phyloP scores from a whole-genome alignment of 1,140 invertebrate genomes.

The Orussus abietinus region DNA sequence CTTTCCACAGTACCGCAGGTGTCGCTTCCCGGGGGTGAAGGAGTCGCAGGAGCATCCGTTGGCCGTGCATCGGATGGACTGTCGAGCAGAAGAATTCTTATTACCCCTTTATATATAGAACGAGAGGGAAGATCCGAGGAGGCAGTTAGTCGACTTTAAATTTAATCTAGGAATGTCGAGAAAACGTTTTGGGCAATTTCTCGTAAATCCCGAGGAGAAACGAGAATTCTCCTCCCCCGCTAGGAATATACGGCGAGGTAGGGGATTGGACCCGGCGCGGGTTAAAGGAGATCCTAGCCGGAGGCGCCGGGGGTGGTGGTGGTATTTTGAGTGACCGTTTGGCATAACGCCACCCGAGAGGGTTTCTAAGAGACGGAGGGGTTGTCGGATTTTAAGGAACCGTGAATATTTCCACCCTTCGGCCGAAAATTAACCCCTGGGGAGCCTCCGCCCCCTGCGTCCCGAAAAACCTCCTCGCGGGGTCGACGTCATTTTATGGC shows the following conservation, averaged over 20 bases:
- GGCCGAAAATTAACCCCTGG: conserved; percentile 43
- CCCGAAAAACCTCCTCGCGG: conserved; percentile 1
- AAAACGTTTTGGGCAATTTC: too few species aligned
- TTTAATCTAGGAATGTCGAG: too few species aligned
- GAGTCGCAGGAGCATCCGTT: conserved; percentile 70
- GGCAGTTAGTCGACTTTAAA: too few species aligned
- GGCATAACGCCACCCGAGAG: conserved; percentile 42
- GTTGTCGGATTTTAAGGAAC: conserved; percentile 48
- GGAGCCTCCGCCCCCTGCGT: conserved; percentile 27
- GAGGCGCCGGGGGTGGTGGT: conserved; percentile 16
- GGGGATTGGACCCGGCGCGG: too few species aligned
- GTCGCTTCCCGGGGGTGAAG: conserved; percentile 68
- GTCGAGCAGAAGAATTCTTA: too few species aligned
- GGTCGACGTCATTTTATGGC: not conserved
- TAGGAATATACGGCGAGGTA: too few species aligned
- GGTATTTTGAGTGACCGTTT: conserved; percentile 44
- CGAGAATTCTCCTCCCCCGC: conserved; percentile 10
- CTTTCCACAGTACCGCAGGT: conserved; percentile 67
- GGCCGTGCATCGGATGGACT: conserved; percentile 72
- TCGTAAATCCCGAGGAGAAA: conserved; percentile 4
- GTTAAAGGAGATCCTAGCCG: conserved; percentile 28
- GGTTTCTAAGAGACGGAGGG: conserved; percentile 28
- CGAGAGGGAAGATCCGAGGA: not conserved
- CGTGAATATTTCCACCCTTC: conserved; percentile 45
- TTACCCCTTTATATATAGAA: too few species aligned